Conservation (phyloP, 1,140 invertebrate genomes). For the Diuraphis noxia region DNA sequence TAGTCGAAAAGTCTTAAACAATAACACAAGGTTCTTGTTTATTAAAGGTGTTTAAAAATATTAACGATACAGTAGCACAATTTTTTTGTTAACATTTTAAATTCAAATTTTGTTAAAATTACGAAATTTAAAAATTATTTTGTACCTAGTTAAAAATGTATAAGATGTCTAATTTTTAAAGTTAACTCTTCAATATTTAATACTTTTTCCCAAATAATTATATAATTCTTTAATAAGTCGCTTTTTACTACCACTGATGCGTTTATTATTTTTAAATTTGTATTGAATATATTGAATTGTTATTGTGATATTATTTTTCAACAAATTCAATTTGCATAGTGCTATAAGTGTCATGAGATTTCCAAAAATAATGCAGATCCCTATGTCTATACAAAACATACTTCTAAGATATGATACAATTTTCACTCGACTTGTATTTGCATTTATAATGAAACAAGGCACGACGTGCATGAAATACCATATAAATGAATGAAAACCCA, state of each 20-base stretch:
- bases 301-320: neutral
- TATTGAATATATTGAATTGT: too few species aligned
- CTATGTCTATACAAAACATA: neutral
- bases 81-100: too few species aligned
- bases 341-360: neutral
- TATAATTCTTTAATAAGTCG: too few species aligned
- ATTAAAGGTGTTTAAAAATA: too few species aligned
- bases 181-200: too few species aligned
- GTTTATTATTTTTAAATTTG: neutral
- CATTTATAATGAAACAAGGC: neutral
- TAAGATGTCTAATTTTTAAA: too few species aligned
- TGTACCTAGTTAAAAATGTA: too few species aligned
- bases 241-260: neutral
- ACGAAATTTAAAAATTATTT: too few species aligned
- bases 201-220: too few species aligned
- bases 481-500: conserved; percentile 12
- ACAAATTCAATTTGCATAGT: neutral
- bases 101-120: too few species aligned
- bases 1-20: too few species aligned
- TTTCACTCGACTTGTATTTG: neutral
- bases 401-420: neutral
- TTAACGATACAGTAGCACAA: too few species aligned
- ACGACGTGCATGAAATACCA: conserved; percentile 15
- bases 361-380: neutral
- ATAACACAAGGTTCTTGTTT: neutral